These are phyloP conservation scores for Astyanax mexicanus DNA, from an alignment of 2,797 vertebrate species.

Conservation along the genomic window DNA sequence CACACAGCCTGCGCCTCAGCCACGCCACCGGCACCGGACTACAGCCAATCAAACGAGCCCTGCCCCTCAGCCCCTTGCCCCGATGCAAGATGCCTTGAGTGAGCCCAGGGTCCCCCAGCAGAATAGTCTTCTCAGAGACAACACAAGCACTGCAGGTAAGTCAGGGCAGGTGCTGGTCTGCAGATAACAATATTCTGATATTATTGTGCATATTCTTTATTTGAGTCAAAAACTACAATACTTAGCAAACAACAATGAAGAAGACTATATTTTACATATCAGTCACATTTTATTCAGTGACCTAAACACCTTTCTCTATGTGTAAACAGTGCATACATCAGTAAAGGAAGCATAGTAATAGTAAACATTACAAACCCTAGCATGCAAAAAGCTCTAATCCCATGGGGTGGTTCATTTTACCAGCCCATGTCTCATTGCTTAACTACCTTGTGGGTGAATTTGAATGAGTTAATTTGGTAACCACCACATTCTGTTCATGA, in stretches of 20 bases:
- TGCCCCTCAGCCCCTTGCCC: neutral
- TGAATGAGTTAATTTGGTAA: neutral
- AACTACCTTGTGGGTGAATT: neutral
- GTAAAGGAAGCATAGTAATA: neutral
- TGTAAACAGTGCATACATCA: neutral
- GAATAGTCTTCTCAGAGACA: slow-evolving; percentile 48
- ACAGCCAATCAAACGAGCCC: slow-evolving; percentile 43
- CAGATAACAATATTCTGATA: too few species aligned
- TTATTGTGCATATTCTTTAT: neutral
- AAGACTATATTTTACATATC: too few species aligned
- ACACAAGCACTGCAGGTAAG: slow-evolving; percentile 34
- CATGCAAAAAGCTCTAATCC: too few species aligned
- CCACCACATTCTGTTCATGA: too few species aligned
- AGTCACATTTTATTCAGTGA: too few species aligned
- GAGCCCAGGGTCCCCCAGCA: slow-evolving; percentile 26
- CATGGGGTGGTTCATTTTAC: too few species aligned
- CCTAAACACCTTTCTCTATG: too few species aligned
- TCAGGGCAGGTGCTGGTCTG: neutral
- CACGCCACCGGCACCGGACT: slow-evolving; percentile 38
- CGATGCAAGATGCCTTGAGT: slow-evolving; percentile 37
- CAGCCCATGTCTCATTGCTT: neutral
- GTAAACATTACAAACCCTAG: too few species aligned
- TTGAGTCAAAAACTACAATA: too few species aligned
- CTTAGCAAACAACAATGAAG: too few species aligned
- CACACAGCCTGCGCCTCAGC: slow-evolving; percentile 10